Conservation (phyloP, 2,888 invertebrate genomes). For the Heliconius ismenius region DNA sequence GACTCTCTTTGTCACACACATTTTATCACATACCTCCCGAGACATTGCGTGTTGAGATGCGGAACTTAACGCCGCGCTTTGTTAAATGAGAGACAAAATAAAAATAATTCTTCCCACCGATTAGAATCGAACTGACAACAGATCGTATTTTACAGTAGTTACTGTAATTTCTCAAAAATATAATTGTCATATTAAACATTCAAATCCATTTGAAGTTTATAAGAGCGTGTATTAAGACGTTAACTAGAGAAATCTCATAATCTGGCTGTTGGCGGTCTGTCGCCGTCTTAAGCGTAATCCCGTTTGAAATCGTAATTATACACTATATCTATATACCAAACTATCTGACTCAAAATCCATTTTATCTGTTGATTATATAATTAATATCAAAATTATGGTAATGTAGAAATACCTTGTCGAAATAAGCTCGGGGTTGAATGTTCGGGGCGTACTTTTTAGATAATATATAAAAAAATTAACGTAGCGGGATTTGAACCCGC, state of each 20-base stretch:
- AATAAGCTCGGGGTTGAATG: neutral
- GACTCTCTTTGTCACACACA: too few relatives aligned
- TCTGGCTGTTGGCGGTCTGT: neutral
- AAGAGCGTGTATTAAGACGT: neutral
- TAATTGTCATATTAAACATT: neutral
- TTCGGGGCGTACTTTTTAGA: neutral
- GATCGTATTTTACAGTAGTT: neutral
- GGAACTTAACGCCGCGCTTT: too few relatives aligned
- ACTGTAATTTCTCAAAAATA: neutral
- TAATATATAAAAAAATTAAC: too few relatives aligned
- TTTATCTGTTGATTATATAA: neutral
- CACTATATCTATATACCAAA: neutral
- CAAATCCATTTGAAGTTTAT: neutral
- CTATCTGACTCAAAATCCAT: neutral
- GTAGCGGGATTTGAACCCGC: too few relatives aligned
- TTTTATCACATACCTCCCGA: too few relatives aligned
- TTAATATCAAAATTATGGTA: neutral
- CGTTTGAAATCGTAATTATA: conserved; percentile 8
- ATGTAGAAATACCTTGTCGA: neutral
- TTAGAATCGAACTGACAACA: neutral
- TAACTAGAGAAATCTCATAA: conserved; percentile 10
- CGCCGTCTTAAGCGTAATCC: conserved; percentile 6
- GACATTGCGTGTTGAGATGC: too few relatives aligned
- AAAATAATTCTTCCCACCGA: neutral
- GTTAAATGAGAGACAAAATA: too few relatives aligned